Percentiles rank a stretch among this genome's conserved stretches.
Conservation (phyloP, 1,140 invertebrate species). For the Tenebrio molitor region DNA sequence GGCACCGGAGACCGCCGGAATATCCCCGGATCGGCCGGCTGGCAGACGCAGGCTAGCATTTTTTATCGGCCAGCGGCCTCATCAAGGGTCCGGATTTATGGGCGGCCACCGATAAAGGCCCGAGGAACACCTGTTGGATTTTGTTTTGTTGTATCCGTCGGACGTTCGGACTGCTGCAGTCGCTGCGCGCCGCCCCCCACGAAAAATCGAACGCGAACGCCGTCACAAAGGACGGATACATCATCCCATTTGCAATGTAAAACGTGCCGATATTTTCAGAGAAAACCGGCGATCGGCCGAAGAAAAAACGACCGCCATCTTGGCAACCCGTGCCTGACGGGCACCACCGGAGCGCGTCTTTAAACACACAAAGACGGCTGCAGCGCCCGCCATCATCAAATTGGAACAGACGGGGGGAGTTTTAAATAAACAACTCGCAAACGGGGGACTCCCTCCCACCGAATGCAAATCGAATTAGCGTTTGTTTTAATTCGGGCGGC, state of each 20-base stretch:
- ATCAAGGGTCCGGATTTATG: constrained; percentile 29
- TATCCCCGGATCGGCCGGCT: constrained; percentile 68
- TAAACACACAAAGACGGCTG: not conserved
- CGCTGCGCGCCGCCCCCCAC: too few relatives aligned
- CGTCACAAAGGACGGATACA: too few relatives aligned
- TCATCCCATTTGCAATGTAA: constrained; percentile 32
- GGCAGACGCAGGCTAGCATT: constrained; percentile 75
- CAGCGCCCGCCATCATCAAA: not conserved
- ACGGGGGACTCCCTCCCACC: not conserved
- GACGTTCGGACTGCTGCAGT: not conserved
- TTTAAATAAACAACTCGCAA: constrained; percentile 7
- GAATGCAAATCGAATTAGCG: constrained; percentile 20
- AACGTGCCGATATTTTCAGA: constrained; percentile 23
- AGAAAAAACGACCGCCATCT: constrained; percentile 28
- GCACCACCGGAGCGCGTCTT: not conserved
- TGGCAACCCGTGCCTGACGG: not conserved
- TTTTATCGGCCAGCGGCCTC: constrained; percentile 48
- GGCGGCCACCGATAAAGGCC: constrained; percentile 24
- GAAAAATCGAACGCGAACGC: too few relatives aligned
- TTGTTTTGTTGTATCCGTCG: constrained; percentile 9
- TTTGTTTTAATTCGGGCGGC: constrained; percentile 9
- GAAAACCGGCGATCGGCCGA: constrained; percentile 3
- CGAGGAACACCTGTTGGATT: constrained; percentile 36
- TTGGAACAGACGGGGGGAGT: not conserved
- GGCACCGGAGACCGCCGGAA: constrained; percentile 63